Percentiles rank a stretch among this genome's conserved stretches.
These are phyloP conservation scores for Scelioninae gen. 1 DNA, from an alignment of 2,888 invertebrate genomes.

Conservation along the genomic window DNA sequence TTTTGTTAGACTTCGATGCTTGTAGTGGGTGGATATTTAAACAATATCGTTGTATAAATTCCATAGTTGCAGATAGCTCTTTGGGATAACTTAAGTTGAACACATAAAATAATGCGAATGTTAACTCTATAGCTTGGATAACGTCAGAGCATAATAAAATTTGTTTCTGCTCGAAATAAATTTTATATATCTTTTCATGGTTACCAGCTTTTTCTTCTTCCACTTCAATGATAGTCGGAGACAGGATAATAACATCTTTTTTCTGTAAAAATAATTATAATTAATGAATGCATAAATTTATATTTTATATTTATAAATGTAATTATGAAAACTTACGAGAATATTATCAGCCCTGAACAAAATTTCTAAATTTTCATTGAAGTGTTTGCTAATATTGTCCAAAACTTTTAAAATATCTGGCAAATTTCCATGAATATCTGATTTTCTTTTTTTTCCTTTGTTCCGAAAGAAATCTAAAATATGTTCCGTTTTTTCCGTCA, in stretches of 20 bases:
- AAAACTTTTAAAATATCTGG: slow-evolving; percentile 9
- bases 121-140: slow-evolving; percentile 3
- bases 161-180: slow-evolving; percentile 16
- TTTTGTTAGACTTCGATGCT: slow-evolving; percentile 17
- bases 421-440: slow-evolving; percentile 17
- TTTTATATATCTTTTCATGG: slow-evolving; percentile 9
- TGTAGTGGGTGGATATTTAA: slow-evolving; percentile 14
- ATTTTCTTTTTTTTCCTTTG: slow-evolving; percentile 19
- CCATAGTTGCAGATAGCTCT: slow-evolving; percentile 18
- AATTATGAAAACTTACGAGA: slow-evolving; percentile 8
- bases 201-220: slow-evolving; percentile 1
- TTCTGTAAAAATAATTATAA: slow-evolving; percentile 12
- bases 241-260: slow-evolving; percentile 19
- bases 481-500: slow-evolving; percentile 28
- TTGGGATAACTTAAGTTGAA: slow-evolving; percentile 29
- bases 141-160: background rate
- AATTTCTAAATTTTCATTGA: slow-evolving; percentile 20
- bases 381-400: slow-evolving; percentile 12
- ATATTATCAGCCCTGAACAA: slow-evolving; percentile 17
- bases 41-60: slow-evolving; percentile 18
- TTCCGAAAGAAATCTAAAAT: slow-evolving; percentile 17
- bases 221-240: slow-evolving; percentile 17
- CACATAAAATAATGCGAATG: slow-evolving; percentile 23
- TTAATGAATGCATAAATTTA: slow-evolving; percentile 14
- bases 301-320: background rate